These are phyloP conservation scores for Fukomys damarensis DNA, from an alignment of 2,113 vertebrate genomes.

Conservation along the genomic window DNA sequence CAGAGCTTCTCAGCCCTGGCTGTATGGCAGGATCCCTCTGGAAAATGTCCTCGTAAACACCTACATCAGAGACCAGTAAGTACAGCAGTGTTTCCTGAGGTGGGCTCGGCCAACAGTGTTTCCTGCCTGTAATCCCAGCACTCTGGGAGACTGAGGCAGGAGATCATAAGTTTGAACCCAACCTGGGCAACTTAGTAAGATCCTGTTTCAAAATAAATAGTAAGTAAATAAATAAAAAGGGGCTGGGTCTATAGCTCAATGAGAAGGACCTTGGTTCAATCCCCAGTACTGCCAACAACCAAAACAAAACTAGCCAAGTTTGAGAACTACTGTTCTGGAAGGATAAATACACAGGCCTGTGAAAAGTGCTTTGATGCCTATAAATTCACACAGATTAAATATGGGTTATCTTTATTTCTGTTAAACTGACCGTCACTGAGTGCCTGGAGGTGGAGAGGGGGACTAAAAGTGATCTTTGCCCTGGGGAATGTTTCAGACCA, in stretches of 20 bases:
- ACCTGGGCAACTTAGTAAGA: not conserved
- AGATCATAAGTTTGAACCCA: not conserved
- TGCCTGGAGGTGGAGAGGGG: not conserved
- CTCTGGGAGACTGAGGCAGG: not conserved
- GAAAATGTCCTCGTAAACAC: not conserved
- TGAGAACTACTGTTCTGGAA: not conserved
- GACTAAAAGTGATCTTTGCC: not conserved
- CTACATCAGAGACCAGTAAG: not conserved
- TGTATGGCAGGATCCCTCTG: not conserved
- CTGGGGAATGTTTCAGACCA: not conserved
- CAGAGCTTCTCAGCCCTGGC: not conserved
- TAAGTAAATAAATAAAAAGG: not conserved
- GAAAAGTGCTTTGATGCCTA: not conserved
- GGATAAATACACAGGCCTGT: not conserved
- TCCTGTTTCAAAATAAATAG: not conserved
- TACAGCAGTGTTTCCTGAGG: not conserved
- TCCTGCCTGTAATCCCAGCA: not conserved
- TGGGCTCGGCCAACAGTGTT: not conserved
- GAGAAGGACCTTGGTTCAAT: no score
- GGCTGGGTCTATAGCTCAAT: no score
- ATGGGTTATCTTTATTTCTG: not conserved
- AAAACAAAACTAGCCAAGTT: not conserved
- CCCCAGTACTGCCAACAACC: no score
- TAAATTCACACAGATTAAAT: not conserved
- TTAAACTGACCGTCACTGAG: not conserved